phyloP scores from a whole-genome alignment of 2,797 vertebrate species.

The Fratercula arctica region DNA sequence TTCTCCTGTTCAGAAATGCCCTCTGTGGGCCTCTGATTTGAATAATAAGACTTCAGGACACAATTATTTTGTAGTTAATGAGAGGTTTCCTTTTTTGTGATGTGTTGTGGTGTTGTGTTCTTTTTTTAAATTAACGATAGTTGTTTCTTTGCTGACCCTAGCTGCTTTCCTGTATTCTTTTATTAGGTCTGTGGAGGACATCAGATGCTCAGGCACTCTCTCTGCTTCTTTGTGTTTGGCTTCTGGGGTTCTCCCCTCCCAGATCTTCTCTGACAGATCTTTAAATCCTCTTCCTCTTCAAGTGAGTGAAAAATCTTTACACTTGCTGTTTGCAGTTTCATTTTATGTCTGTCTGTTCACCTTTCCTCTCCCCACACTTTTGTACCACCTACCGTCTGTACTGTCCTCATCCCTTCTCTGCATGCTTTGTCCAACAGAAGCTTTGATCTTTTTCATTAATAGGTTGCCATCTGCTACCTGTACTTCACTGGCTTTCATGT shows the following conservation, averaged over 20 bases:
- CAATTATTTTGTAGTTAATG: neutral
- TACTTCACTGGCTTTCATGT: conserved; percentile 16
- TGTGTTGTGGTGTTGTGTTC: neutral
- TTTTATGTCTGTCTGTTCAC: neutral
- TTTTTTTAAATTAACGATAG: neutral
- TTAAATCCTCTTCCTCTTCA: conserved; percentile 46
- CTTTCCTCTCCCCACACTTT: neutral
- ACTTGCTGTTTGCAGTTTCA: neutral
- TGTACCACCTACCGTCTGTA: neutral
- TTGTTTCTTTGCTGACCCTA: neutral
- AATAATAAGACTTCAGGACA: neutral
- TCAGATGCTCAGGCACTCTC: neutral
- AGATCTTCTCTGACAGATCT: conserved; percentile 35
- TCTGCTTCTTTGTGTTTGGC: conserved; percentile 13
- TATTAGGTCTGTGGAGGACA: conserved; percentile 31
- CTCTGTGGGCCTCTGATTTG: neutral
- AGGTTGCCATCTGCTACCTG: neutral
- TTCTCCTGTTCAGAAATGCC: neutral
- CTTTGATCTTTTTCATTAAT: conserved; percentile 17
- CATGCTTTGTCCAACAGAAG: neutral
- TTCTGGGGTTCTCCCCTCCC: neutral
- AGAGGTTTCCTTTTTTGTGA: neutral
- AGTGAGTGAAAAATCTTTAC: conserved; percentile 52
- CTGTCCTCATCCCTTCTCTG: neutral
- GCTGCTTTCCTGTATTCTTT: conserved; percentile 26